Evolutionary conservation across 1,140 invertebrate genomes (phyloP), one percentile per base, ranked within the genome.

Genomic region (Drosophila prosaltans): DNA sequence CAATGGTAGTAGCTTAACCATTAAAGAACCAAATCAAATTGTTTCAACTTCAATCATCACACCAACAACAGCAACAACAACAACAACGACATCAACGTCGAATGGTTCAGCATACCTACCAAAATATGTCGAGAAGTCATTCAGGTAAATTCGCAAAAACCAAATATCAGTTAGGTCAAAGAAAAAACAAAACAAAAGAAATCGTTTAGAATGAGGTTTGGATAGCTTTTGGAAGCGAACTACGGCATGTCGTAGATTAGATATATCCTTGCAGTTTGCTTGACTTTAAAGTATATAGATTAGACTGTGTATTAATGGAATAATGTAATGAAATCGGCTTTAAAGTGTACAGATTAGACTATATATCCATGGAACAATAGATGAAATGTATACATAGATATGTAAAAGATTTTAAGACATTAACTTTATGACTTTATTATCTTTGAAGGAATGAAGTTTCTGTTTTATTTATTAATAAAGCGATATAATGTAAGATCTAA

Each of bases 61-160:
- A 55, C 36, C 57, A 45, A 58, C 75, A 62, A 48, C 72, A 55
- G 61, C 57, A 64, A 58, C 55, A 65, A 48, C 60, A 55, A 54
- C 28, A 58, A 54, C 30, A 21, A 30, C 72, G 28, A 62, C 55
- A 66, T 54, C 74, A 54, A 71, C 68, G 84, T 83, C 78, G 78
- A 84, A 84, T 81, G 85, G 70, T 75, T 69, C 74, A 76, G 85
- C 76, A 69, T 91, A 92, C 81, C 90, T 92, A 74, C 83, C 88
- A 89, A 92, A 92, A 92, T 81, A 84, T 91, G 91, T 91, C 81
- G 91, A 84, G 82, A 92, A 92, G 90, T 92, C 91, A 91, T 92
- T 91, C 91, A 92, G 92, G 92, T 92, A 92, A 92, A 79, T 92
- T 59, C 59, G 21, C 45, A 75, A 54, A 9, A 58, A 26, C 8